Base-by-base conservation (phyloP, 1,140 invertebrate genomes). In the Sitobion miscanthi region DNA sequence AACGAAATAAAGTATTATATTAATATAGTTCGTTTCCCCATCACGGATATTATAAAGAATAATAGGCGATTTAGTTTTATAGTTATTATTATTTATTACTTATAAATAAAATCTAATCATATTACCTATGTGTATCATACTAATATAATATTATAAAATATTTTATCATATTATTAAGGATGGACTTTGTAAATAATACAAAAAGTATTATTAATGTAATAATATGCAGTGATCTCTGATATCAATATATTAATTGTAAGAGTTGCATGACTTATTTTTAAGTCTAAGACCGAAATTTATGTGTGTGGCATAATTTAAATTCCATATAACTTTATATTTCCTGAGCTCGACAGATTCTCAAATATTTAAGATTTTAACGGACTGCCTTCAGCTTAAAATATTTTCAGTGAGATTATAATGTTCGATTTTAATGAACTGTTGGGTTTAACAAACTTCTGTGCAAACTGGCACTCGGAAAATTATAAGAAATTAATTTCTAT, bases 401-500 rank as follows among this genome's bases (percentile, higher is more conserved):
- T 69, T n/a, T 62, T 5, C 14, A 69, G 62, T 77, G n/a, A 77
- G 62, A 77, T 77, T n/a, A 77, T 77, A 20, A 7, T 0, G 30
- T 77, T 77, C 11, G 5, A 6, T n/a, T 69, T 69, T n/a, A 77
- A 77, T 77, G n/a, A n/a, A 0, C 30, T n/a, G 62, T 0, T 30
- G 4, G 30, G 62, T 69, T 77, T 77, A 77, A 77, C n/a, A 1
- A 77, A 17, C 14, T 4, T n/a, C n/a, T 17, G 62, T 77, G 14
- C 4, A n/a, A n/a, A 77, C 62, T 77, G 30, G 62, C 4, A 77
- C 14, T 77, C 14, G 14, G 30, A 4, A 77, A 77, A 77, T 77
- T n/a, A 77, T 77, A 77, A n/a, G 30, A 77, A n/a, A 77, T n/a
- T n/a, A 77, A 77, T n/a, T 77, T n/a, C 30, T 77, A 77, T 69